Evolutionary conservation across 2,888 invertebrate species (phyloP).

Genomic region (Eurytoma californica): DNA sequence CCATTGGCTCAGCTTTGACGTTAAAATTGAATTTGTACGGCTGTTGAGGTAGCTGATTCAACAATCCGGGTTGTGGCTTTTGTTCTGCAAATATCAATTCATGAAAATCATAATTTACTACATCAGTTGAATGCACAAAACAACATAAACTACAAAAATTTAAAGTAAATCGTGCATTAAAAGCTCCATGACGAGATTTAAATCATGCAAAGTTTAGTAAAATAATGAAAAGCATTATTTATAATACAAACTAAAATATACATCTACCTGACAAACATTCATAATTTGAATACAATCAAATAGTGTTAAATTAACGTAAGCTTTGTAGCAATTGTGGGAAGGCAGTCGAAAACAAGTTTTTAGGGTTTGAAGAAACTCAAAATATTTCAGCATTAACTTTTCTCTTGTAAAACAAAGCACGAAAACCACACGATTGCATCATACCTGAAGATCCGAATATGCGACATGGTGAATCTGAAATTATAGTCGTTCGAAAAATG

Average conservation of each 20-base stretch:
- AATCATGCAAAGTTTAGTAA: too few species aligned
- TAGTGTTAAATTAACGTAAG: conserved; percentile 9
- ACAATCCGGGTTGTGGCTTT: conserved; percentile 50
- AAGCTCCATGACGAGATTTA: too few species aligned
- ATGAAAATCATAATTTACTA: background rate
- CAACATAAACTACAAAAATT: background rate
- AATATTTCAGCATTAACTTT: conserved; percentile 16
- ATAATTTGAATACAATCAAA: too few species aligned
- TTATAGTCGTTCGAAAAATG: conserved; percentile 46
- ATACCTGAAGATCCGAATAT: conserved; percentile 56
- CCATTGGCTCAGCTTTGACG: conserved; percentile 65
- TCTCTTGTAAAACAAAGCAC: conserved; percentile 17
- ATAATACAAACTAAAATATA: too few species aligned
- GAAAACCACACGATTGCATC: conserved; percentile 53
- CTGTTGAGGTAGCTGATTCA: conserved; percentile 62
- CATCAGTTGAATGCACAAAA: background rate
- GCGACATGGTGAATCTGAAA: conserved; percentile 53
- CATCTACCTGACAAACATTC: too few species aligned
- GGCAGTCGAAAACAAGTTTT: background rate
- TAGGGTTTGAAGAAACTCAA: conserved; percentile 6
- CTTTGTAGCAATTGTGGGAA: background rate
- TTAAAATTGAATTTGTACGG: conserved; percentile 63
- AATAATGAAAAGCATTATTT: too few species aligned
- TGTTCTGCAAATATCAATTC: conserved; percentile 57
- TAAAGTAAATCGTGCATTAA: background rate